Conservation (phyloP, 2,888 invertebrate genomes). For the Cynaeus angustus region DNA sequence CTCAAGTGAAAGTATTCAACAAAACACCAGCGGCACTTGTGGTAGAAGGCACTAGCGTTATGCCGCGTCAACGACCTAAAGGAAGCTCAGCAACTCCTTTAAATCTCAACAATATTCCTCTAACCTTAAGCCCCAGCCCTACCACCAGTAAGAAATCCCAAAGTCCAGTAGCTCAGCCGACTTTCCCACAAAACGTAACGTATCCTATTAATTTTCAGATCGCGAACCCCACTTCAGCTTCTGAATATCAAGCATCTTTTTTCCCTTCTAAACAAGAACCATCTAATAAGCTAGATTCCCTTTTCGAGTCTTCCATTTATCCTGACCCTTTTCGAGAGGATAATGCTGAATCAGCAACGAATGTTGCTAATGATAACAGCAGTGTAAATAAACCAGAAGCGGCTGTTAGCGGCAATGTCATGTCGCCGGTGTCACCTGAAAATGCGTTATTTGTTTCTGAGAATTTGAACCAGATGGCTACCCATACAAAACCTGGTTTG, state of each 20-base stretch:
- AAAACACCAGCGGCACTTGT: conserved; percentile 69
- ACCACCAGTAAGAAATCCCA: conserved; percentile 70
- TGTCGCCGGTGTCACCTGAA: conserved; percentile 63
- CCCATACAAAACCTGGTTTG: conserved; percentile 44
- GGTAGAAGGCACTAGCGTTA: conserved; percentile 86
- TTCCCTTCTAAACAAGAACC: conserved; percentile 53
- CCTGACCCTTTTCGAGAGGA: conserved; percentile 83
- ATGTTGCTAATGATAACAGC: conserved; percentile 51
- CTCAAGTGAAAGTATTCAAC: conserved; percentile 69
- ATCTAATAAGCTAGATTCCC: conserved; percentile 72
- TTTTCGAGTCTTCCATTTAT: conserved; percentile 80
- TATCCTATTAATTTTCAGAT: conserved; percentile 62
- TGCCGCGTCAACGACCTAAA: conserved; percentile 88
- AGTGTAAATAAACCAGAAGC: conserved; percentile 45
- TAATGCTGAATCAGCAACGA: conserved; percentile 52
- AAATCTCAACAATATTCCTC: conserved; percentile 71
- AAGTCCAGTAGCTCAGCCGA: conserved; percentile 63
- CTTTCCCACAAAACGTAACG: conserved; percentile 46
- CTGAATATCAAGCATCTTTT: conserved; percentile 60
- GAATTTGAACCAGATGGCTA: conserved; percentile 50
- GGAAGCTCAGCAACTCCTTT: conserved; percentile 73
- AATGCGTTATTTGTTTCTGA: conserved; percentile 61
- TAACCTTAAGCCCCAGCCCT: conserved; percentile 75
- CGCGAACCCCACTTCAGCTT: conserved; percentile 57
- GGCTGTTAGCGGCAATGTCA: conserved; percentile 51